Evolutionary conservation across 1,140 invertebrate genomes (phyloP).

Genomic region (Musca vetustissima): DNA sequence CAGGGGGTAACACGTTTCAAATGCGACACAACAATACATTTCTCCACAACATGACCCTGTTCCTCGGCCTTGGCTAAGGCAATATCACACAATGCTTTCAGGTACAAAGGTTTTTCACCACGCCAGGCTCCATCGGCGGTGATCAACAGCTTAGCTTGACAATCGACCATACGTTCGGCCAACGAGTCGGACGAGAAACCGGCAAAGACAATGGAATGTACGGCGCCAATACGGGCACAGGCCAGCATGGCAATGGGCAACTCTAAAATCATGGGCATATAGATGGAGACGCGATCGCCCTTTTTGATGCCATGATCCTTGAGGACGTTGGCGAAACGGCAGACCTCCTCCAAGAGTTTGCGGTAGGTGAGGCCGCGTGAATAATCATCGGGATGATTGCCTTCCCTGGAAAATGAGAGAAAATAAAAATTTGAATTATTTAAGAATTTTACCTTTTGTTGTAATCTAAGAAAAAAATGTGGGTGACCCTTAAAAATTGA

Average conservation of each 20-base stretch:
- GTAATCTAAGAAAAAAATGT: too few species aligned
- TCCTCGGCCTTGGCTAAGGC: slow-evolving; percentile 70
- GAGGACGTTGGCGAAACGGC: slow-evolving; percentile 90
- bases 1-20: slow-evolving; percentile 69
- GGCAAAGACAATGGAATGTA: slow-evolving; percentile 95
- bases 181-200: slow-evolving; percentile 93
- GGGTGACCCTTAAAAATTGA: too few species aligned
- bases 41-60: slow-evolving; percentile 72
- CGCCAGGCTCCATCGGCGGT: slow-evolving; percentile 92
- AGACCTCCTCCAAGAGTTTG: slow-evolving; percentile 85
- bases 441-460: neutral
- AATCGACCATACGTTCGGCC: slow-evolving; percentile 87
- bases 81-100: slow-evolving; percentile 87
- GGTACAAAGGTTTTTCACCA: slow-evolving; percentile 81
- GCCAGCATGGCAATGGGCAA: slow-evolving; percentile 94
- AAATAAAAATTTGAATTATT: neutral
- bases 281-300: slow-evolving; percentile 92
- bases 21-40: slow-evolving; percentile 84
- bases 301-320: slow-evolving; percentile 82
- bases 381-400: slow-evolving; percentile 90
- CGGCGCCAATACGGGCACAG: slow-evolving; percentile 91
- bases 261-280: slow-evolving; percentile 98
- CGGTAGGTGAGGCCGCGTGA: slow-evolving; percentile 81
- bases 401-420: slow-evolving; percentile 72
- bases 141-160: slow-evolving; percentile 79